Percentiles rank a stretch among this genome's conserved stretches.
phyloP scores from a whole-genome alignment of 2,797 vertebrate species.

The Sebastes cheni region DNA sequence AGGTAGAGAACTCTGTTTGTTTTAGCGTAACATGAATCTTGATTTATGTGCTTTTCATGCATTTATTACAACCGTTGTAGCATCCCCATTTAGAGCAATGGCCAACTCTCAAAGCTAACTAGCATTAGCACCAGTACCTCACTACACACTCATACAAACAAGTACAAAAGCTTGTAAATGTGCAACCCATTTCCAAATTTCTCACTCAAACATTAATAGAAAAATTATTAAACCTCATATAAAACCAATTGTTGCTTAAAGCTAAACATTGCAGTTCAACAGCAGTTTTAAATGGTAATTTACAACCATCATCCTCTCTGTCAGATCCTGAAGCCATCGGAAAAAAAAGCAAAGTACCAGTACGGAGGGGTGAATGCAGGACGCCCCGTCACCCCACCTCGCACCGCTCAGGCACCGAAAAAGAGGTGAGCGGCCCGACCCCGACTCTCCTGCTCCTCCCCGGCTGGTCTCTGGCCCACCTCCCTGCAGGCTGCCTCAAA shows the following conservation, averaged over 20 bases:
- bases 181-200: no score
- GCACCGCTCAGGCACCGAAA: conserved; percentile 92
- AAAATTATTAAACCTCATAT: no score
- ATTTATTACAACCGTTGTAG: neutral
- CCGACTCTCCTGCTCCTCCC: conserved; percentile 28
- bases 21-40: neutral
- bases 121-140: no score
- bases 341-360: conserved; percentile 97
- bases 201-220: no score
- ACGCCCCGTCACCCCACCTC: conserved; percentile 92
- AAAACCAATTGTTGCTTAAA: no score
- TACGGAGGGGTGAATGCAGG: conserved; percentile 93
- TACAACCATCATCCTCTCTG: neutral
- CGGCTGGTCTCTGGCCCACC: conserved; percentile 27
- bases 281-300: neutral
- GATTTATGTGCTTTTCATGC: neutral
- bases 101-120: no score
- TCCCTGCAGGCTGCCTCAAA: conserved; percentile 60
- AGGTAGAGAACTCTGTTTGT: conserved; percentile 76
- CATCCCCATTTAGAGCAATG: no score
- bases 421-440: conserved; percentile 87
- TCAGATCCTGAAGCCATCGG: conserved; percentile 93
- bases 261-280: no score
- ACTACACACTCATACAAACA: no score
- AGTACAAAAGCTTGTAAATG: no score